Conservation (phyloP, 2,888 invertebrate species). For the Glomeris marginata region DNA sequence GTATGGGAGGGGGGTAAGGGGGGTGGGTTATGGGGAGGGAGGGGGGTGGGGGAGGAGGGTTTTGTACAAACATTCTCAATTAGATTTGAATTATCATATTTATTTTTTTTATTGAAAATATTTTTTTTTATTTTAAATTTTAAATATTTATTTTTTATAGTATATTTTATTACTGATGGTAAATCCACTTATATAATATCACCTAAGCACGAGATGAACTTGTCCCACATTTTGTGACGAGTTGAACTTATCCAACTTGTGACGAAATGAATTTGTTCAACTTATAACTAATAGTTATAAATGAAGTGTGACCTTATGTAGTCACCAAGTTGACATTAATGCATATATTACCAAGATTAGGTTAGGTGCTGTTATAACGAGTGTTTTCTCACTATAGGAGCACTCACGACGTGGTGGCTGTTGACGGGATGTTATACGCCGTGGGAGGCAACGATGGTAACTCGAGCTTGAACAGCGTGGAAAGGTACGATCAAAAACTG, state of each 20-base stretch:
- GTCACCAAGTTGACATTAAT: neutral
- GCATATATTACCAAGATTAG: too few relatives aligned
- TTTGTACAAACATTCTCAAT: too few relatives aligned
- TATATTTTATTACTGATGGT: too few relatives aligned
- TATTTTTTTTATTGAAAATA: neutral
- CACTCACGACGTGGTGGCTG: constrained; percentile 50
- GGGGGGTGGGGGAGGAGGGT: too few relatives aligned
- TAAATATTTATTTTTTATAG: too few relatives aligned
- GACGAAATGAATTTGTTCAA: neutral
- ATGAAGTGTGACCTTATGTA: neutral
- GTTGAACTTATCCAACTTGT: too few relatives aligned
- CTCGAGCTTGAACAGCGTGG: constrained; percentile 50
- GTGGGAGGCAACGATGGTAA: constrained; percentile 55
- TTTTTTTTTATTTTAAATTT: neutral
- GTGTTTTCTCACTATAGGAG: constrained; percentile 36
- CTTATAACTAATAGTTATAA: neutral
- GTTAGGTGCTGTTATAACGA: too few relatives aligned
- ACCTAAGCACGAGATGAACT: too few relatives aligned
- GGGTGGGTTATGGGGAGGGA: too few relatives aligned
- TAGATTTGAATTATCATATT: neutral
- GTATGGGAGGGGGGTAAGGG: too few relatives aligned
- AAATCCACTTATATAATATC: too few relatives aligned
- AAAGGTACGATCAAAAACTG: constrained; percentile 45
- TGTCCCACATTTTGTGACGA: too few relatives aligned
- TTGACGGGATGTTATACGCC: constrained; percentile 45